Evolutionary conservation across 1,140 invertebrate species (phyloP), one percentile per base, ranked within the genome.

Genomic region (Sminthurides bifidus): DNA sequence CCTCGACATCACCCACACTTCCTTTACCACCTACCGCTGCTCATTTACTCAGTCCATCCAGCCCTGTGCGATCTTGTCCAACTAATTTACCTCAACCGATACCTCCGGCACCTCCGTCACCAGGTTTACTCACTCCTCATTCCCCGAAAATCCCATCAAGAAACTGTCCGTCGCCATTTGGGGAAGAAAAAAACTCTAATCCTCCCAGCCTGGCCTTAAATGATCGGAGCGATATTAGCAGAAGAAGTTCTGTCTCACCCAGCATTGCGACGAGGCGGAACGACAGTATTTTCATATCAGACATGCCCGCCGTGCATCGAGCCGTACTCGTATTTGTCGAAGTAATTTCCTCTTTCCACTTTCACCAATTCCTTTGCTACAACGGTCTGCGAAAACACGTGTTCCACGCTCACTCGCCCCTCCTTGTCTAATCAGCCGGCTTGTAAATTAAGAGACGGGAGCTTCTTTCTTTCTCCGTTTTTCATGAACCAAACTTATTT

Each of bases 301-400:
- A 73, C 41, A 67, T 73, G 52, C 73, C 74, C 4, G 68, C 69
- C 1, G 68, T 69, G 59, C 74, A 76, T 56, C 61, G 68, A 15
- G 67, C 69, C 26, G 73, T 74, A 10, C 66, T 74, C 33, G 67
- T 68, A 12, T 71, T 73, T 54, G 69, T 74, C 14, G 72, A 74
- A 69, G 73, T 74, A 66, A 49, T 50, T 43, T 27, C 31, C 6
- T 8, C 14, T 21, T 40, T 2, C n/a, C n/a, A n/a, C n/a, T n/a
- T n/a, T n/a, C n/a, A n/a, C n/a, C n/a, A n/a, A n/a, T n/a, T n/a
- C n/a, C n/a, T n/a, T n/a, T n/a, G n/a, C n/a, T n/a, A n/a, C n/a
- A n/a, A n/a, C n/a, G n/a, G n/a, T n/a, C n/a, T n/a, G n/a, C n/a
- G n/a, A n/a, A n/a, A n/a, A n/a, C n/a, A n/a, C n/a, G n/a, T n/a